A percentile compares a stretch with the other conserved stretches of the same genome.
Conservation (phyloP, 2,113 vertebrate species). For the Tympanuchus pallidicinctus region DNA sequence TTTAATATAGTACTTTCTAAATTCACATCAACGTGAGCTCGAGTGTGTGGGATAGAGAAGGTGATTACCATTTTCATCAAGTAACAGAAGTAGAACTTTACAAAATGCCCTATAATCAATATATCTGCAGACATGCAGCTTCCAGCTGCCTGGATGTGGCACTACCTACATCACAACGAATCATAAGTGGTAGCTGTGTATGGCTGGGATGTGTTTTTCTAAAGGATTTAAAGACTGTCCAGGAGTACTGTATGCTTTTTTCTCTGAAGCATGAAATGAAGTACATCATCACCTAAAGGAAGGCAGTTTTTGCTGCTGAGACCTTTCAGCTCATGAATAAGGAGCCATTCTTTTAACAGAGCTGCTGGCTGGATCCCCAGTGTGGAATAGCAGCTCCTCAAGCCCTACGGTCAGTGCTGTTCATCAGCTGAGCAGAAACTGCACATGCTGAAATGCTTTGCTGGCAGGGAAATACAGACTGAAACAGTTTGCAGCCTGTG, state of each 20-base stretch:
- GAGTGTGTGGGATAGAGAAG: neutral
- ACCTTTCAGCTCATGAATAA: neutral
- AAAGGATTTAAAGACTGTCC: neutral
- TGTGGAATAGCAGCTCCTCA: neutral
- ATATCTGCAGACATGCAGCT: neutral
- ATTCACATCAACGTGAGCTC: neutral
- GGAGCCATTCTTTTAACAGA: neutral
- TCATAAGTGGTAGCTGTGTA: neutral
- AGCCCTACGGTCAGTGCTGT: neutral
- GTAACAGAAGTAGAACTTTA: neutral
- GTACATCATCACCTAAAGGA: neutral
- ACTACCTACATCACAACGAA: neutral
- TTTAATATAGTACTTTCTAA: slow-evolving; percentile 50
- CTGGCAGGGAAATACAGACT: slow-evolving; percentile 43
- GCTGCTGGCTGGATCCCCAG: neutral
- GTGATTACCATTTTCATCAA: slow-evolving; percentile 6
- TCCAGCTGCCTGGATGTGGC: neutral
- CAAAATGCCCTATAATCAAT: neutral
- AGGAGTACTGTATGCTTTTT: neutral
- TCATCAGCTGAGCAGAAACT: neutral
- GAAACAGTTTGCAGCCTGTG: neutral
- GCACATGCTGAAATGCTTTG: slow-evolving; percentile 16
- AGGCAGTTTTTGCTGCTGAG: neutral
- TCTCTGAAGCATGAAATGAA: neutral
- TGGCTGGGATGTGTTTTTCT: neutral